Conservation (phyloP, 2,797 vertebrate species). For the Gymnothorax javanicus region DNA sequence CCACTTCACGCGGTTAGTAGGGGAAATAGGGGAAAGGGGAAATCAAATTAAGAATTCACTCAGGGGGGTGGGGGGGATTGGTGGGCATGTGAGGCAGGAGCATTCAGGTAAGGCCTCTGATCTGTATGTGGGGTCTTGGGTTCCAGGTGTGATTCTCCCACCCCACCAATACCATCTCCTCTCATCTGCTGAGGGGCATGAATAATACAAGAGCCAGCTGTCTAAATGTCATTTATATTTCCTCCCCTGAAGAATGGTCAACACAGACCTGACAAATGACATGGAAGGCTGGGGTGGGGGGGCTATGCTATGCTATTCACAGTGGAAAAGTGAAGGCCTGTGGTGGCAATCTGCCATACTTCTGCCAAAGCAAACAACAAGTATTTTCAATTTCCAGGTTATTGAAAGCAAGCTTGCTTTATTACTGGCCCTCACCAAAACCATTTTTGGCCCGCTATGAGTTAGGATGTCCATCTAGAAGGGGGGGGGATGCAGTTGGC, state of each 20-base stretch:
- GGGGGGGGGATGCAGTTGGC: neutral
- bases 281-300: neutral
- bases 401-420: neutral
- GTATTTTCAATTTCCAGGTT: neutral
- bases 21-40: too few relatives aligned
- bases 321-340: neutral
- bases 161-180: slow-evolving; percentile 37
- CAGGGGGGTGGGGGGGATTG: neutral
- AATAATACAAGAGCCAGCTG: slow-evolving; percentile 53
- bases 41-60: neutral
- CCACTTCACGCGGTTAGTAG: slow-evolving; percentile 90
- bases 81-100: neutral
- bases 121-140: slow-evolving; percentile 16
- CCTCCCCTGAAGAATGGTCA: slow-evolving; percentile 35
- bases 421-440: neutral
- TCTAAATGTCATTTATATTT: slow-evolving; percentile 34
- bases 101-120: neutral
- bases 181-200: slow-evolving; percentile 41
- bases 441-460: neutral
- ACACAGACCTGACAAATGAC: neutral
- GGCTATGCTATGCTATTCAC: neutral
- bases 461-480: neutral
- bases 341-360: neutral
- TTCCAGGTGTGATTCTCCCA: slow-evolving; percentile 43
- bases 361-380: neutral